A percentile compares a stretch with the other conserved stretches of the same genome.
These are phyloP conservation scores for Drosophila baimaii DNA, from an alignment of 1,140 invertebrate genomes.

Conservation along the genomic window DNA sequence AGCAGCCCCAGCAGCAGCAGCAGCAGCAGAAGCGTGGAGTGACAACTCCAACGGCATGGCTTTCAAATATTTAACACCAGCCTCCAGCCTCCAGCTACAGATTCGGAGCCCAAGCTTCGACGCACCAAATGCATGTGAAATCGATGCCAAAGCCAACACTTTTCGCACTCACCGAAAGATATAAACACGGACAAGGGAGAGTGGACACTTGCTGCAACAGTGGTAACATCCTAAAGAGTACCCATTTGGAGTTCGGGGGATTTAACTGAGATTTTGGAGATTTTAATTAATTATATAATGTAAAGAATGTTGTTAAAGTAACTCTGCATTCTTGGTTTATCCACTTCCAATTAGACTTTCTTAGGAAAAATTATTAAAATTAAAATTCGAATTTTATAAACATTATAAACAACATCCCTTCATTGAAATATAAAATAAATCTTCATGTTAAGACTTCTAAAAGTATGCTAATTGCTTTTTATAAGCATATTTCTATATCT, in stretches of 20 bases:
- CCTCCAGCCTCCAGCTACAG: constrained; percentile 30
- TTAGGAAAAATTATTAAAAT: too few species aligned
- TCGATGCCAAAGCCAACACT: constrained; percentile 67
- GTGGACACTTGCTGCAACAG: constrained; percentile 36
- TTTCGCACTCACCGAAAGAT: constrained; percentile 59
- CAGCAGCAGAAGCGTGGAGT: constrained; percentile 47
- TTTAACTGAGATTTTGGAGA: not conserved
- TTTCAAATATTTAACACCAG: constrained; percentile 79
- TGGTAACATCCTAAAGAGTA: not conserved
- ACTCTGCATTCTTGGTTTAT: too few species aligned
- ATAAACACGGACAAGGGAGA: constrained; percentile 23
- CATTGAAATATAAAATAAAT: too few species aligned
- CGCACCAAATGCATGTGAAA: constrained; percentile 75
- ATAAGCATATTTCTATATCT: too few species aligned
- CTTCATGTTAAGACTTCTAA: too few species aligned
- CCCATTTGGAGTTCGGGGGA: too few species aligned
- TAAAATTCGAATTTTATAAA: too few species aligned
- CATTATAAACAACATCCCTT: too few species aligned
- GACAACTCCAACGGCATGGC: constrained; percentile 76
- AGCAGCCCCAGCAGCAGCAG: constrained; percentile 19
- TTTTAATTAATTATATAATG: not conserved
- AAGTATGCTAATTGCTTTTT: too few species aligned
- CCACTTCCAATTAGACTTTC: too few species aligned
- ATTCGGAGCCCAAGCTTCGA: constrained; percentile 39
- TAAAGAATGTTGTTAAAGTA: too few species aligned